A percentile compares a stretch with the other conserved stretches of the same genome.
These are phyloP conservation scores for Drosophila buzzatii DNA, from an alignment of 2,888 invertebrate genomes.

Conservation along the genomic window DNA sequence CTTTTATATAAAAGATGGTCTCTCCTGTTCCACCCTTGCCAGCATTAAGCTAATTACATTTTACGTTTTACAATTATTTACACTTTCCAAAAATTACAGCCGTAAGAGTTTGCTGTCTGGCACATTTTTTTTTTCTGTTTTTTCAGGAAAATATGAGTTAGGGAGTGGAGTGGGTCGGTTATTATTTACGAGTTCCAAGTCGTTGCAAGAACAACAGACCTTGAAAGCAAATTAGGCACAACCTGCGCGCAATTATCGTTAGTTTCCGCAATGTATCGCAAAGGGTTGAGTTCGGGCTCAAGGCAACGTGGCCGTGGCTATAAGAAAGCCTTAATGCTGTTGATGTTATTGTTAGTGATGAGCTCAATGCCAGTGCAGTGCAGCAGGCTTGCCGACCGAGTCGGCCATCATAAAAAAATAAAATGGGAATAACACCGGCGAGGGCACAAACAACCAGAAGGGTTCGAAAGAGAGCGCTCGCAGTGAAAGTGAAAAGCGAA, in stretches of 20 bases:
- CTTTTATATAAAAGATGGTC: too few species aligned
- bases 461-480: slow-evolving; percentile 5
- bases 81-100: slow-evolving; percentile 64
- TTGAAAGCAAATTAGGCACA: slow-evolving; percentile 76
- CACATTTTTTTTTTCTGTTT: slow-evolving; percentile 53
- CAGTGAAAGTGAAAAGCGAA: slow-evolving; percentile 42
- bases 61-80: slow-evolving; percentile 61
- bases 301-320: slow-evolving; percentile 11
- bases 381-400: slow-evolving; percentile 41
- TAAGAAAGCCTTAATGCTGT: slow-evolving; percentile 41
- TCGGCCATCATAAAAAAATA: slow-evolving; percentile 69
- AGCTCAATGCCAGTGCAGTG: slow-evolving; percentile 69
- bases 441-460: slow-evolving; percentile 52
- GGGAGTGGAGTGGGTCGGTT: slow-evolving; percentile 12
- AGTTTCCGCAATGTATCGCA: slow-evolving; percentile 62
- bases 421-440: slow-evolving; percentile 56
- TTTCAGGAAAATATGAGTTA: slow-evolving; percentile 59
- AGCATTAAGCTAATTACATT: slow-evolving; percentile 29
- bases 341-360: slow-evolving; percentile 32
- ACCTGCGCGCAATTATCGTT: slow-evolving; percentile 80
- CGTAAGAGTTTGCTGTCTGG: slow-evolving; percentile 48
- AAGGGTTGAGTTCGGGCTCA: slow-evolving; percentile 60
- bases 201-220: slow-evolving; percentile 70
- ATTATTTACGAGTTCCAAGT: slow-evolving; percentile 69
- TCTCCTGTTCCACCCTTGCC: not conserved